Percentiles rank a stretch among this genome's conserved stretches.
phyloP scores from a whole-genome alignment of 53 echinoderm and acorn worm species.

The Zoroaster sp. region DNA sequence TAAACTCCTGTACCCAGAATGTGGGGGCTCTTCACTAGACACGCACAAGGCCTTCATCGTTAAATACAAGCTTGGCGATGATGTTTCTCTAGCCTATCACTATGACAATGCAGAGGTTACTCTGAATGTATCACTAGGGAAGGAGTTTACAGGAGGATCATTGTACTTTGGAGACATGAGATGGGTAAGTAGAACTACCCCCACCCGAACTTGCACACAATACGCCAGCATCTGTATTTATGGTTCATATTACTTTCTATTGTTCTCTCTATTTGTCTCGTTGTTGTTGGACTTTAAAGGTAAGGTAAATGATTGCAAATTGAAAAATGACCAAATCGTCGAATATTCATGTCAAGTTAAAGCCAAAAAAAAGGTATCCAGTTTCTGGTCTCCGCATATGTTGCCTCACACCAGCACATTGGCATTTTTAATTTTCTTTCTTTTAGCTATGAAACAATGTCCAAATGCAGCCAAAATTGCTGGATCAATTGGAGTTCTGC shows the following conservation, averaged over 20 bases:
- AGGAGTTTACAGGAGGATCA: constrained; percentile 81
- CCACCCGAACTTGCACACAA: not conserved
- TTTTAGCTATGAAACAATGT: no score
- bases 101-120: constrained; percentile 98
- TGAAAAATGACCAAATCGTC: no score
- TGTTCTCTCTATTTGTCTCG: not conserved
- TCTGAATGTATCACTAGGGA: constrained; percentile 88
- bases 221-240: not conserved
- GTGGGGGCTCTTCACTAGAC: constrained; percentile 78
- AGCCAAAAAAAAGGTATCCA: no score
- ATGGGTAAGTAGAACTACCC: constrained; percentile 46
- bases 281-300: no score
- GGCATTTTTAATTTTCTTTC: no score
- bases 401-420: no score
- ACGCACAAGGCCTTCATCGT: constrained; percentile 96
- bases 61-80: constrained; percentile 94
- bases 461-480: no score
- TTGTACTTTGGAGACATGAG: constrained; percentile 96
- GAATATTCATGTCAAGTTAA: no score
- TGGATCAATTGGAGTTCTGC: no score
- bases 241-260: not conserved
- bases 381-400: no score
- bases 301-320: no score
- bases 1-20: constrained; percentile 75
- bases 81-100: constrained; percentile 87